Percentiles rank a stretch among this genome's conserved stretches.
Conservation (phyloP, 2,113 vertebrate species). For the Clarias gariepinus region DNA sequence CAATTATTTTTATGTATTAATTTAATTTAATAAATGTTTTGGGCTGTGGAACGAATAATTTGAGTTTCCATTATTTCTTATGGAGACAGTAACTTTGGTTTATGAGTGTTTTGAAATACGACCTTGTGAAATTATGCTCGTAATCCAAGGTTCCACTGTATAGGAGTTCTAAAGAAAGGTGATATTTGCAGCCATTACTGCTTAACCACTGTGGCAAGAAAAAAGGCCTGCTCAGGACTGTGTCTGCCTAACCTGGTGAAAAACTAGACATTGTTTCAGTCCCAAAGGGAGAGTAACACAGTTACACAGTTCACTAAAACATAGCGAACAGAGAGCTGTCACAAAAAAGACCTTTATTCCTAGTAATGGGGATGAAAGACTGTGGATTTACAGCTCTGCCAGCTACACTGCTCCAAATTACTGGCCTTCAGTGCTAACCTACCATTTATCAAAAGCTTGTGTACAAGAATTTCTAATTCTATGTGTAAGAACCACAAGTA, state of each 20-base stretch:
- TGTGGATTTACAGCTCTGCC: background rate
- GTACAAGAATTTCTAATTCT: background rate
- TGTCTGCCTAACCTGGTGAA: background rate
- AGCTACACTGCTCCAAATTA: background rate
- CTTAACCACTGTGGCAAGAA: background rate
- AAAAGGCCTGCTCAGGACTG: background rate
- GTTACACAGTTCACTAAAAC: background rate
- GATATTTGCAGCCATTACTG: background rate
- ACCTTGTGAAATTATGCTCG: too few species aligned
- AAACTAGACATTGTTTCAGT: background rate
- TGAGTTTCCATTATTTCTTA: too few species aligned
- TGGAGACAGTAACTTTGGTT: too few species aligned
- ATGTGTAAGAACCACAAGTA: background rate
- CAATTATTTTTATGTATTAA: too few species aligned
- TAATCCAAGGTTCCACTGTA: too few species aligned
- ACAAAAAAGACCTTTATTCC: background rate
- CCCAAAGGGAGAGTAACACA: background rate
- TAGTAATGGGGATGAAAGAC: background rate
- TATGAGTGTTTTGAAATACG: too few species aligned
- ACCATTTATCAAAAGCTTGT: background rate
- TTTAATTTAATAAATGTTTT: too few species aligned
- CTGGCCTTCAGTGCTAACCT: background rate
- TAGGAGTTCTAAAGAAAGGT: background rate
- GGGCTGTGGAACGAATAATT: too few species aligned
- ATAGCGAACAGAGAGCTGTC: background rate